Conservation (phyloP, 2,113 vertebrate genomes). For the Callipepla californica region DNA sequence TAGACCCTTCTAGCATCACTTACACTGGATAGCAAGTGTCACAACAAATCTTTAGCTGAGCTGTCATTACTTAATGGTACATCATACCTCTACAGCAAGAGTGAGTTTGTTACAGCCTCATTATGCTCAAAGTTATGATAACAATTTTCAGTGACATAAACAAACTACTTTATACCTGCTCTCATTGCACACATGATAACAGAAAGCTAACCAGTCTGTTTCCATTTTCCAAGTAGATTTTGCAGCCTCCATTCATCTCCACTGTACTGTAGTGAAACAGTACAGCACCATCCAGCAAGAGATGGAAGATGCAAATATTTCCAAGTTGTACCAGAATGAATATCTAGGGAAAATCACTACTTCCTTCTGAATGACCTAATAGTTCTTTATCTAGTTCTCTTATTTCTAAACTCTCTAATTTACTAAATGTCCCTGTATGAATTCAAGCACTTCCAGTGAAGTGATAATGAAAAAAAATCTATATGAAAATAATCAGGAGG, state of each 20-base stretch:
- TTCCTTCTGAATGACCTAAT: not conserved
- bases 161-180: not conserved
- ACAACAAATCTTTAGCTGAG: not conserved
- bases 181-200: fast-evolving
- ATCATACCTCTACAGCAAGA: not conserved
- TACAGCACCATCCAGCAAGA: not conserved
- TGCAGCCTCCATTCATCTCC: not conserved
- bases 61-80: not conserved
- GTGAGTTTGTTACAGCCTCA: not conserved
- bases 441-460: not conserved
- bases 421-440: not conserved
- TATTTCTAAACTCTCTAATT: not conserved
- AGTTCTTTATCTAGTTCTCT: not conserved
- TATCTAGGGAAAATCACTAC: not conserved
- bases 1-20: not conserved
- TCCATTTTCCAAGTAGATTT: not conserved
- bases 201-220: not conserved
- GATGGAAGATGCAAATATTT: not conserved
- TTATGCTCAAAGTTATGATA: not conserved
- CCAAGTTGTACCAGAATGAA: not conserved
- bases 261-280: not conserved
- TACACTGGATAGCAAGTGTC: not conserved
- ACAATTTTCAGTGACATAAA: not conserved
- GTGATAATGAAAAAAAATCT: not conserved
- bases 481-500: not conserved